These are phyloP conservation scores for Sphaeramia orbicularis DNA, from an alignment of 2,797 vertebrate genomes.

Conservation along the genomic window DNA sequence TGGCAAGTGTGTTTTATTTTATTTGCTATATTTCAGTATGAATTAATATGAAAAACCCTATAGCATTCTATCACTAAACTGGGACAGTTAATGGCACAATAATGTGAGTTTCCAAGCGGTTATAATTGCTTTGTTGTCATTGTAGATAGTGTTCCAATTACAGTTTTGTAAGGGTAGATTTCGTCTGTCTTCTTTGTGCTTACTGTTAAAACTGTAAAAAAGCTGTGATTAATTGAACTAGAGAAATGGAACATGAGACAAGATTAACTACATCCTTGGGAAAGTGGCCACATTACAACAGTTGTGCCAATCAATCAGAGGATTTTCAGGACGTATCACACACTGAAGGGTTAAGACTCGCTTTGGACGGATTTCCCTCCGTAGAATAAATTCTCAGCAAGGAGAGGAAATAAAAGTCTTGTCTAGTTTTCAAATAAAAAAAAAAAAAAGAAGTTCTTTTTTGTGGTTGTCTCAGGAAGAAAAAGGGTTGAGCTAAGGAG, in stretches of 20 bases:
- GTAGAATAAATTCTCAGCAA: conserved; percentile 33
- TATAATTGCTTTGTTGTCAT: conserved; percentile 23
- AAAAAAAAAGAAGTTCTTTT: conserved; percentile 5
- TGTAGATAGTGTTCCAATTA: conserved; percentile 39
- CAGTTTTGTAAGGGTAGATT: conserved; percentile 34
- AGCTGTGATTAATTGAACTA: conserved; percentile 20
- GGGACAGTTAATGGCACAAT: conserved; percentile 24
- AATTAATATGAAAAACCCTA: conserved; percentile 30
- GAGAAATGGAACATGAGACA: conserved; percentile 38
- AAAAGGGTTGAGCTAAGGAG: not conserved
- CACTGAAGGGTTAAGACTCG: conserved; percentile 40
- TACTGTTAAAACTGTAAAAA: conserved; percentile 25
- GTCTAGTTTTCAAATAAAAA: conserved; percentile 16
- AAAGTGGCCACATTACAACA: conserved; percentile 39
- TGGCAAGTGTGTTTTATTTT: conserved; percentile 65
- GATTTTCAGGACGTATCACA: conserved; percentile 42
- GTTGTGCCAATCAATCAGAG: conserved; percentile 30
- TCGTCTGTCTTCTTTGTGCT: conserved; percentile 30
- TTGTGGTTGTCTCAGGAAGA: conserved; percentile 12
- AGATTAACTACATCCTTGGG: conserved; percentile 45
- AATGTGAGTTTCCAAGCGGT: conserved; percentile 26
- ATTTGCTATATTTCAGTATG: conserved; percentile 47
- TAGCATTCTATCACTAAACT: conserved; percentile 22
- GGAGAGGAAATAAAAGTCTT: conserved; percentile 20
- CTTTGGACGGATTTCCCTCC: conserved; percentile 32